These are phyloP conservation scores for Dicycla oo DNA, from an alignment of 2,888 invertebrate species.

Conservation along the genomic window DNA sequence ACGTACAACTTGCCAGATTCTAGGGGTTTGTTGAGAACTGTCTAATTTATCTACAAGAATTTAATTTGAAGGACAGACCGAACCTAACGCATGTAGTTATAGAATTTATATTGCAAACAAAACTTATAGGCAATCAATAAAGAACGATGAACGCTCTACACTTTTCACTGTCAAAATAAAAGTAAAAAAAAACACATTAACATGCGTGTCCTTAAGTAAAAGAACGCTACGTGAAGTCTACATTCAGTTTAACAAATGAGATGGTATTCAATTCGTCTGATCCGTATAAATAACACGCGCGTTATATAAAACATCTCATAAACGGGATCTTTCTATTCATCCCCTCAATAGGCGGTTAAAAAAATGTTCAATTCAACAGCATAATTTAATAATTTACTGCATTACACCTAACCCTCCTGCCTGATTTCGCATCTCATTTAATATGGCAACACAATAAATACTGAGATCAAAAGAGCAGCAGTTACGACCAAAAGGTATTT, in stretches of 20 bases:
- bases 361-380: slow-evolving; percentile 5
- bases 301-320: slow-evolving; percentile 34
- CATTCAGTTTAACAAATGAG: slow-evolving; percentile 40
- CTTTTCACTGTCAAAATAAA: slow-evolving; percentile 5
- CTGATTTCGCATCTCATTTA: slow-evolving; percentile 48
- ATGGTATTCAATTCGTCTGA: slow-evolving; percentile 45
- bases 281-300: slow-evolving; percentile 32
- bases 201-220: not conserved
- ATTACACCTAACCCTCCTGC: slow-evolving; percentile 10
- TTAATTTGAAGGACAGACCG: slow-evolving; percentile 8
- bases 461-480: slow-evolving; percentile 52
- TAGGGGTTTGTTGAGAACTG: not conserved
- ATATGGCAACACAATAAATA: slow-evolving; percentile 57
- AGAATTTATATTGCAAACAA: not conserved
- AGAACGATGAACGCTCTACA: not conserved
- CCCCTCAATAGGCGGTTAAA: slow-evolving; percentile 14
- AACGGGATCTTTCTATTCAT: slow-evolving; percentile 26
- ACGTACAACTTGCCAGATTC: slow-evolving; percentile 30
- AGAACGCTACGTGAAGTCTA: slow-evolving; percentile 3
- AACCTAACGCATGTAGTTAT: not conserved
- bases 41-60: slow-evolving; percentile 11
- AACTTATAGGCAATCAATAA: not conserved
- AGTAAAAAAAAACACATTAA: slow-evolving; percentile 25
- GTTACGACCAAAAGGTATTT: slow-evolving; percentile 52
- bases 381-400: slow-evolving; percentile 35